phyloP scores from a whole-genome alignment of 1,140 invertebrate species.

The Diorhabda sublineata region DNA sequence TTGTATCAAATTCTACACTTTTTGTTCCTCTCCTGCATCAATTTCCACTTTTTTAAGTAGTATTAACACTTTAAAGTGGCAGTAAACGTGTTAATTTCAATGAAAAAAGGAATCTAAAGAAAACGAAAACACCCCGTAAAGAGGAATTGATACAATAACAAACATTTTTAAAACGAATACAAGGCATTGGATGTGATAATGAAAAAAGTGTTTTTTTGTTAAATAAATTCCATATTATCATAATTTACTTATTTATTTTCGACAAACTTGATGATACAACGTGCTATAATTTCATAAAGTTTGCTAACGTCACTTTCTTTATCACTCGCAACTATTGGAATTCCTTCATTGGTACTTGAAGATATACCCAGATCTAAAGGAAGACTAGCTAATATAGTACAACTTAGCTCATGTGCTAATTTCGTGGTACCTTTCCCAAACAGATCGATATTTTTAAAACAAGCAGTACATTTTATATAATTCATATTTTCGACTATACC shows the following conservation, averaged over 20 bases:
- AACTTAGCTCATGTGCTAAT: constrained; percentile 53
- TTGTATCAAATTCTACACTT: no score
- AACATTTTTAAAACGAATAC: no score
- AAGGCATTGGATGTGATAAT: no score
- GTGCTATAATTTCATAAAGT: constrained; percentile 55
- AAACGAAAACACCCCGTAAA: no score
- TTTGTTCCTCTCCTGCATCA: no score
- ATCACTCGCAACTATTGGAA: constrained; percentile 70
- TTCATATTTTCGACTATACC: constrained; percentile 87
- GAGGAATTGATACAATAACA: no score
- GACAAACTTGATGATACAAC: constrained; percentile 52
- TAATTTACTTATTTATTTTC: constrained; percentile 3
- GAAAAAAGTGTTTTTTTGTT: no score
- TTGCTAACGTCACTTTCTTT: constrained; percentile 57
- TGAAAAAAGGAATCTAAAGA: no score
- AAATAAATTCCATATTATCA: no score
- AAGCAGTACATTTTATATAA: constrained; percentile 66
- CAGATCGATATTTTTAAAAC: constrained; percentile 58
- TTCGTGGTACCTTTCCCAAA: constrained; percentile 57
- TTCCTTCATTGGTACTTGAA: constrained; percentile 68
- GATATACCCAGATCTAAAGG: constrained; percentile 70
- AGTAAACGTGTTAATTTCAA: no score
- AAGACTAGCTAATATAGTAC: constrained; percentile 65
- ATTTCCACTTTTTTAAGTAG: no score
- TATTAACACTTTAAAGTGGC: no score